Conservation (phyloP, 2,113 vertebrate species). For the Nothocercus nigrocapillus region DNA sequence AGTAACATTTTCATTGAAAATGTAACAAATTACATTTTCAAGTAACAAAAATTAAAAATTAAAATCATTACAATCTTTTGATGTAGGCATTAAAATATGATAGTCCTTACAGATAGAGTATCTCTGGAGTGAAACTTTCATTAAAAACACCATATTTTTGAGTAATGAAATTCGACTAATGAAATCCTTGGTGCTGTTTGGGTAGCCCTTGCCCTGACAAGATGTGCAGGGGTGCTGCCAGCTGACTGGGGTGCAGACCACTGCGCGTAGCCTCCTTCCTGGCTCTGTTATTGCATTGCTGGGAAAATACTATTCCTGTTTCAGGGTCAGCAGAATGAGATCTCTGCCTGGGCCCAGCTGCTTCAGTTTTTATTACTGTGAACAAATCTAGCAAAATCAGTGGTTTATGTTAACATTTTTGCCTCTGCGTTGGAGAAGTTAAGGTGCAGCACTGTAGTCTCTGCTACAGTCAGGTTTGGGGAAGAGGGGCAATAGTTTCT, state of each 20-base stretch:
- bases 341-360: not conserved
- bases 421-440: not conserved
- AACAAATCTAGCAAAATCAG: not conserved
- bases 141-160: not conserved
- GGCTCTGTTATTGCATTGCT: not conserved
- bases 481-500: not conserved
- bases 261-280: not conserved
- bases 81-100: not conserved
- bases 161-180: not conserved
- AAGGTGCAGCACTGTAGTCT: not conserved
- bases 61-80: not conserved
- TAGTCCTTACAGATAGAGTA: not conserved
- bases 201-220: not conserved
- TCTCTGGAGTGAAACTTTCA: not conserved
- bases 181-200: not conserved
- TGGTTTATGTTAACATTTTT: not conserved
- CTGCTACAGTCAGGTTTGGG: not conserved
- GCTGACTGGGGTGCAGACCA: not conserved
- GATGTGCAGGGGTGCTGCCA: not conserved
- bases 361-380: not conserved
- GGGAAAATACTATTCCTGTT: not conserved
- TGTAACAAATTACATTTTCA: slow-evolving; percentile 8
- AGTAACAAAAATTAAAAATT: not conserved
- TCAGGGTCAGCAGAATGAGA: not conserved
- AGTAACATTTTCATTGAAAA: no score